phyloP scores from a whole-genome alignment of 2,797 vertebrate species.

The Luscinia megarhynchos region DNA sequence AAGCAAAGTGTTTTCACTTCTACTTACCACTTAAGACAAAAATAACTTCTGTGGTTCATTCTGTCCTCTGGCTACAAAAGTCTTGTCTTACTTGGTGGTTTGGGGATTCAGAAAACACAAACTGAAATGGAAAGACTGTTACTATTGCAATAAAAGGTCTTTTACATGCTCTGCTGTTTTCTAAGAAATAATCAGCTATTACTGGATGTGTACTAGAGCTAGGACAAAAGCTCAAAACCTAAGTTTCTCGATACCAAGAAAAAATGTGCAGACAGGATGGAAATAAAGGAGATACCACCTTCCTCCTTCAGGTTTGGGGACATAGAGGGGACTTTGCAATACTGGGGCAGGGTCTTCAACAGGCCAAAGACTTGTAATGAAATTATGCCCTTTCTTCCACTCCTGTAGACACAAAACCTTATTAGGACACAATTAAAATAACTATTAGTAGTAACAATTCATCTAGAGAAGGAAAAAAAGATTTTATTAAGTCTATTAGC shows the following conservation, averaged over 20 bases:
- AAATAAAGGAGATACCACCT: not conserved
- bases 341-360: not conserved
- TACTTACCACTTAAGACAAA: constrained; percentile 1
- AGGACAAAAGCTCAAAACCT: not conserved
- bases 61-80: not conserved
- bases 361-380: not conserved
- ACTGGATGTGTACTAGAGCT: not conserved
- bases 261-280: not conserved
- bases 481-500: not conserved
- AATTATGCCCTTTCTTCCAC: not conserved
- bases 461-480: not conserved
- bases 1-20: constrained; percentile 12
- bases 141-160: not conserved
- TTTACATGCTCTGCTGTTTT: not conserved
- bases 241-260: not conserved
- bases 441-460: not conserved
- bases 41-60: not conserved
- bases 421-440: not conserved
- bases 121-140: not conserved
- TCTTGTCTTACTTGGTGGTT: not conserved
- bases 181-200: not conserved
- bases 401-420: not conserved
- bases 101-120: not conserved
- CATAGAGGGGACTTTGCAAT: not conserved
- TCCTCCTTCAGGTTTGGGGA: not conserved